These are phyloP conservation scores for Meriones psammophilus DNA, from an alignment of 2,797 vertebrate genomes.

Conservation along the genomic window DNA sequence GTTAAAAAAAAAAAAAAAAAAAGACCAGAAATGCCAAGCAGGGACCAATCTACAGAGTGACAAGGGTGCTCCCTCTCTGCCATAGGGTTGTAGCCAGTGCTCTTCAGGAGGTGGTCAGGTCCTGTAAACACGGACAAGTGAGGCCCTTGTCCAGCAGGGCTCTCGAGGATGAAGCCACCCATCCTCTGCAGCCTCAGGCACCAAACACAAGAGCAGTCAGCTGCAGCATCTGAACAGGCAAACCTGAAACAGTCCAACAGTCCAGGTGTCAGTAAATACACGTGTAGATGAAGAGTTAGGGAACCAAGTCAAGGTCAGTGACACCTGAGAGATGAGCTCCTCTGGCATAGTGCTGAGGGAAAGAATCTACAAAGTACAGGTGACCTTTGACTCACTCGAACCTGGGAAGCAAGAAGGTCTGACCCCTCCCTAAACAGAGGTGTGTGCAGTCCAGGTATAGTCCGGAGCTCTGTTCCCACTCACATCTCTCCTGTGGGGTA, in stretches of 20 bases:
- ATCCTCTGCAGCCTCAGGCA: not conserved
- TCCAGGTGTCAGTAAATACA: not conserved
- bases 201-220: not conserved
- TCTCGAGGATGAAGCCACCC: not conserved
- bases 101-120: not conserved
- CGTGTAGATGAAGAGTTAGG: not conserved
- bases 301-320: not conserved
- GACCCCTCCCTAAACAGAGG: not conserved
- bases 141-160: too few species aligned
- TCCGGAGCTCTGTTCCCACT: not conserved
- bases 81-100: not conserved
- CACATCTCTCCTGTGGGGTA: not conserved
- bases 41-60: not conserved
- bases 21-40: not conserved
- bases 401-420: not conserved
- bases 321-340: too few species aligned
- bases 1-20: not conserved
- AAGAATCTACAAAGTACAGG: not conserved
- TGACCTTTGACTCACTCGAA: not conserved
- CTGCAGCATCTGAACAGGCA: not conserved
- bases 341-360: not conserved
- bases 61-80: not conserved
- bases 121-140: not conserved
- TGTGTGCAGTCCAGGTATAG: not conserved
- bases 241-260: not conserved